Evolutionary conservation across 2,797 vertebrate genomes (phyloP).

Genomic region (Scolopax bukidnonensis): DNA sequence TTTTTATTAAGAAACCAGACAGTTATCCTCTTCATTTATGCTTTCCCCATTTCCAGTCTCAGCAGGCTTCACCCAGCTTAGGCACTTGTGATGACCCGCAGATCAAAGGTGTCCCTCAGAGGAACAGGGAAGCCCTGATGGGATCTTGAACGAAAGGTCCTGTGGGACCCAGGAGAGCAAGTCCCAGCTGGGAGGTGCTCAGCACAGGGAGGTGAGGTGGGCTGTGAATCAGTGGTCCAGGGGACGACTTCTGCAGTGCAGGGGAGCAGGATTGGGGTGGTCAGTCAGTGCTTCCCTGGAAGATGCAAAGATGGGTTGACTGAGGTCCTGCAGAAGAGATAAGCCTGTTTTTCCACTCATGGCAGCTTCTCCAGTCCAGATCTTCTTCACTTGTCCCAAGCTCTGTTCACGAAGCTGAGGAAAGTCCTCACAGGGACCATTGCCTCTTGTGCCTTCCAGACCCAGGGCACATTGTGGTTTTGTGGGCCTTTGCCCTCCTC

Average conservation of each 20-base stretch:
- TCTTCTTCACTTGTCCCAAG: background rate
- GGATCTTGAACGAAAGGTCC: background rate
- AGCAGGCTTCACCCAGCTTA: background rate
- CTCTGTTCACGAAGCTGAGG: background rate
- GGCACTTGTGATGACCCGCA: no score
- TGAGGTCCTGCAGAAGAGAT: background rate
- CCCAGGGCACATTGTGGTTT: background rate
- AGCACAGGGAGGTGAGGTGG: background rate
- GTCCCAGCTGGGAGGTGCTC: background rate
- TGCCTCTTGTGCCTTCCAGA: accelerated
- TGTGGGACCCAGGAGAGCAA: background rate
- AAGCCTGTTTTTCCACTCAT: background rate
- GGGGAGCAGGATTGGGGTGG: background rate
- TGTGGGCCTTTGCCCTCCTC: background rate
- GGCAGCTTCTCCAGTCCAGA: background rate
- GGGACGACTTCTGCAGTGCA: background rate
- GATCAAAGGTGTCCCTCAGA: background rate
- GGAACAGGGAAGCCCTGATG: accelerated
- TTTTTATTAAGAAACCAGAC: background rate
- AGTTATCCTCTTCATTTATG: background rate
- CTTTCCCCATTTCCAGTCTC: background rate
- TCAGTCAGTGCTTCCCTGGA: accelerated
- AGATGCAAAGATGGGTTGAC: background rate
- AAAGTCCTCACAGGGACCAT: background rate
- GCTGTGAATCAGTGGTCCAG: background rate